phyloP scores from a whole-genome alignment of 2,113 vertebrate genomes.

The Danionella cerebrum region DNA sequence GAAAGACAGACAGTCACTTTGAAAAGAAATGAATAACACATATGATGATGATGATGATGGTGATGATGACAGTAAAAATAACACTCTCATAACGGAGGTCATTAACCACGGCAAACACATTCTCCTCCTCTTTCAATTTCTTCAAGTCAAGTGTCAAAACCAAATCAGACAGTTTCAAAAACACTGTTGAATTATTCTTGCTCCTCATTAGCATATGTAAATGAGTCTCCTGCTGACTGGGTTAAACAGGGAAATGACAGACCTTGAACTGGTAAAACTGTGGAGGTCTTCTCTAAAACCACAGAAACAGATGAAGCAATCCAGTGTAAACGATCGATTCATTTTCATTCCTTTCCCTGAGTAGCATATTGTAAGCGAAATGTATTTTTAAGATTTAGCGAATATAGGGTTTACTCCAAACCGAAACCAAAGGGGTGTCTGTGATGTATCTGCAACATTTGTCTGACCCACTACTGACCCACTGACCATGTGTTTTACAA shows the following conservation, averaged over 20 bases:
- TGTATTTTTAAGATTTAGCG: too few relatives aligned
- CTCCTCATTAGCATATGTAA: constrained; percentile 48
- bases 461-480: too few relatives aligned
- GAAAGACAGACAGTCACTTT: background rate
- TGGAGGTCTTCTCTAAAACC: too few relatives aligned
- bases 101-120: background rate
- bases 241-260: constrained; percentile 36
- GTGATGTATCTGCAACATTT: too few relatives aligned
- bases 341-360: too few relatives aligned
- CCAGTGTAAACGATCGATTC: too few relatives aligned
- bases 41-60: background rate
- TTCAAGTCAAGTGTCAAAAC: background rate
- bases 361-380: too few relatives aligned
- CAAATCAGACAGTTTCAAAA: background rate
- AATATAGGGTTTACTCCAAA: too few relatives aligned
- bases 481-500: too few relatives aligned
- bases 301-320: too few relatives aligned
- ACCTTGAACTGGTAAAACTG: constrained; percentile 48
- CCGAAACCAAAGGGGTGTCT: too few relatives aligned
- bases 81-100: constrained; percentile 6
- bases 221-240: constrained; percentile 32
- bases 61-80: constrained; percentile 1
- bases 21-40: background rate
- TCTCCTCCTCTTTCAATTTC: background rate
- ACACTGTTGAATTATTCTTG: constrained; percentile 42